Evolutionary conservation across 2,797 vertebrate genomes (phyloP), one percentile per base, ranked within the genome.

Genomic region (Eutrigla gurnardus): DNA sequence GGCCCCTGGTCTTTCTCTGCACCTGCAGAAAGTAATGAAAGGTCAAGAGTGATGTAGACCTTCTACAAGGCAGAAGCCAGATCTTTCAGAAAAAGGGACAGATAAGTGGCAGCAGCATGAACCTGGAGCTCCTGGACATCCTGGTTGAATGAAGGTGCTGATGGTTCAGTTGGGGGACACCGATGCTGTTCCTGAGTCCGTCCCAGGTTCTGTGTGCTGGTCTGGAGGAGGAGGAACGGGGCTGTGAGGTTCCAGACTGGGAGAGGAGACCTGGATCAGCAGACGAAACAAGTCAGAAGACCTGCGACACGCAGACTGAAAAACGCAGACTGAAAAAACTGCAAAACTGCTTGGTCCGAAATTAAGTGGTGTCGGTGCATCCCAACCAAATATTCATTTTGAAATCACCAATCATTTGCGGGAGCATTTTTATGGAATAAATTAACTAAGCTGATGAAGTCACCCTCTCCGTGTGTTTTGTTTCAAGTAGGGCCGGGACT

Each of bases 181-280:
- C 5, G 3, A 15, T 12, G 53, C 71, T 74, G 55, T 82, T 65
- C 18, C 59, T 3, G 36, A 74, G 57, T 35, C 62, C 17, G 17
- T 74, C 46, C 35, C 36, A 18, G 14, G 62, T 5, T 75, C 37
- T 70, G 33, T 52, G 43, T 62, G 42, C 11, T 10, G 60, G 17
- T 43, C 37, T 55, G 55, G 54, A 75, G 49, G 58, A 64, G 59
- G 73, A 39, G 3, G 12, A 13, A 17, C 39, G 6, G 17, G 12
- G 36, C 57, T 54, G 54, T 3, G 82, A 64, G n/a, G 45, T 2
- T 66, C 15, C 65, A 43, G 86, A 77, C 52, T 42, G 43, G 7
- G 73, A 86, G 46, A 62, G 15, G 47, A 85, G 18, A 13, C 86
- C 90, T 89, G 83, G 25, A 82, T 4, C 54, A 69, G 25, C 55